Base-by-base conservation (phyloP, 1,140 invertebrate genomes). In the Ceratina australensis region DNA sequence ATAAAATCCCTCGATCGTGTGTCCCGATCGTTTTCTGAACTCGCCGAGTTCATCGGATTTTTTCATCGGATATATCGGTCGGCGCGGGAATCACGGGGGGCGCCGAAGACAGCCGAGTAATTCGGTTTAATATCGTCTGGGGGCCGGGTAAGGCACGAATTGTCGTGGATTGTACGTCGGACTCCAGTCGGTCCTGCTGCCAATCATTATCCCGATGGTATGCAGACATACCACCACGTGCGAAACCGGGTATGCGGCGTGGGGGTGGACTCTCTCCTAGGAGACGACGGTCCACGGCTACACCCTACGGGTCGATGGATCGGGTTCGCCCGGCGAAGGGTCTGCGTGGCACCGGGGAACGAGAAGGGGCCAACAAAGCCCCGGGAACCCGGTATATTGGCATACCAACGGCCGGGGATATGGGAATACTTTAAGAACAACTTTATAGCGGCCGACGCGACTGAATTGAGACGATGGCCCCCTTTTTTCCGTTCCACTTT, bases 381-480 rank as follows among this genome's bases (percentile, higher is more conserved):
- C 56, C 1, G 86, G 80, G 80, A 72, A 54, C 52, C 78, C 82
- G 80, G 81, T 91, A 91, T 92, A 92, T 91, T 92, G 90, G 89
- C 90, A 92, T 92, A 91, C 90, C 90, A 84, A 83, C 84, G 86
- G 81, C 64, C 81, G 79, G 60, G 83, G 87, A 90, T 90, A 91
- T 91, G 88, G 88, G 88, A 91, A 92, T 92, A 92, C 90, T 90
- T 92, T 87, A 90, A 90, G 83, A 88, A 83, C 87, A 88, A 89
- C 87, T 89, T 89, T 89, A 88, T 82, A 87, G 82, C 80, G 59
- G 68, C 49, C 76, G 69, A 63, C 72, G 52, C 63, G 22, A 12
- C 59, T 72, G 80, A 82, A 87, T 86, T 86, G 79, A 86, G 80
- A 81, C 65, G 22, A 75, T 49, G 56, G 47, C 15, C 16, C 42